These are phyloP conservation scores for Petaurus breviceps DNA, from an alignment of 2,113 vertebrate species.

Conservation along the genomic window DNA sequence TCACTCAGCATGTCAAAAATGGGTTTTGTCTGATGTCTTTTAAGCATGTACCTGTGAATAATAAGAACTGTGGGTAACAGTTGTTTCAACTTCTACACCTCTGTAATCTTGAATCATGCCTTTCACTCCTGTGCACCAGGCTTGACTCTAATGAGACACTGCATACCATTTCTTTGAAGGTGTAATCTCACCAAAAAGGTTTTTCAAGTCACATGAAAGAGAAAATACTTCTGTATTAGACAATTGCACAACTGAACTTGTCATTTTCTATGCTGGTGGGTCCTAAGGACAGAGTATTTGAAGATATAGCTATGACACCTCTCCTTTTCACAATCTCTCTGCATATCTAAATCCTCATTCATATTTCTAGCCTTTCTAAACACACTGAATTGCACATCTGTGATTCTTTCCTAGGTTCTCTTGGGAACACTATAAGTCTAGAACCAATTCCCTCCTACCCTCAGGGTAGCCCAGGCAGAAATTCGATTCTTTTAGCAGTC, in stretches of 20 bases:
- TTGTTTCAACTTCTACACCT: slow-evolving; percentile 43
- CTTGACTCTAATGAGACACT: slow-evolving; percentile 56
- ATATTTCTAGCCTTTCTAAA: neutral
- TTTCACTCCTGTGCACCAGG: slow-evolving; percentile 9
- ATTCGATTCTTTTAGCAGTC: neutral
- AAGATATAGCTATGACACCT: neutral
- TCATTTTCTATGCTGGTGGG: slow-evolving; percentile 7
- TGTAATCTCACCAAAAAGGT: slow-evolving; percentile 35
- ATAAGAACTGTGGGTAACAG: neutral
- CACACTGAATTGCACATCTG: neutral
- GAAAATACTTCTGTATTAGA: slow-evolving; percentile 43
- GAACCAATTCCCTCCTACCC: neutral
- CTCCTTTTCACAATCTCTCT: neutral
- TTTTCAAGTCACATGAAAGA: slow-evolving; percentile 48
- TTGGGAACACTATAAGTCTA: neutral
- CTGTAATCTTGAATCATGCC: slow-evolving; percentile 36
- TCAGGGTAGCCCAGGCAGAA: neutral
- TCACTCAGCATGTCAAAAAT: slow-evolving; percentile 32
- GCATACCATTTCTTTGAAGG: slow-evolving; percentile 46
- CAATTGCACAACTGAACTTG: slow-evolving; percentile 40
- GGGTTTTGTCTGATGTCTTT: slow-evolving; percentile 22
- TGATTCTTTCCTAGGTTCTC: neutral
- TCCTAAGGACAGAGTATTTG: neutral
- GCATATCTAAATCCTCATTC: neutral
- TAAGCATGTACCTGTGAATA: slow-evolving; percentile 55